phyloP scores from a whole-genome alignment of 2,888 invertebrate genomes.

The Sialis fuliginosa region DNA sequence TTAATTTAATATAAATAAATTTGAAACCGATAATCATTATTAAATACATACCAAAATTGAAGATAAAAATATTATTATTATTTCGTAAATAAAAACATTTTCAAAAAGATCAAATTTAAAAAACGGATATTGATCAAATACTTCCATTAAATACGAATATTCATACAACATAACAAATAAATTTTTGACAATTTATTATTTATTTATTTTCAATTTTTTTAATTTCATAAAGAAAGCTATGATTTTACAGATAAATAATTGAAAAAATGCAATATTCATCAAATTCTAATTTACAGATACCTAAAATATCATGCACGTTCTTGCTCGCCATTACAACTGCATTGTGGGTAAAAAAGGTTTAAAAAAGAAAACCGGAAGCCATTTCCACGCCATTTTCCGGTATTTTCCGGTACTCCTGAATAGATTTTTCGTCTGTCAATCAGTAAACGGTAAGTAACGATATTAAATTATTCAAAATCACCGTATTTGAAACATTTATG shows the following conservation, averaged over 20 bases:
- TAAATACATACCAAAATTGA: too few species aligned
- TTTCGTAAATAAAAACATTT: too few species aligned
- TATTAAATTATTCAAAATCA: neutral
- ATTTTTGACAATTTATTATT: too few species aligned
- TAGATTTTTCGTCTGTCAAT: neutral
- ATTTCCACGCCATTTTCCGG: slow-evolving; percentile 5
- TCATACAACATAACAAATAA: too few species aligned
- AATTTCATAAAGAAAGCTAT: neutral
- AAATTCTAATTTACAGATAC: slow-evolving; percentile 1
- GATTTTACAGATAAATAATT: neutral
- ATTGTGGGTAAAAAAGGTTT: slow-evolving; percentile 4
- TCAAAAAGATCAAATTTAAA: too few species aligned
- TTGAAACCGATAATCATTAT: too few species aligned
- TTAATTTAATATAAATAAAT: too few species aligned
- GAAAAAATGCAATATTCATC: neutral
- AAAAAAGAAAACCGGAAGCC: neutral
- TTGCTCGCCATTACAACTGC: neutral
- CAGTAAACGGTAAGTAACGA: neutral
- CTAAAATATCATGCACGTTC: neutral
- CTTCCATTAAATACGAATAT: too few species aligned
- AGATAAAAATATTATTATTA: too few species aligned
- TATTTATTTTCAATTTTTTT: too few species aligned
- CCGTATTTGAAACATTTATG: neutral
- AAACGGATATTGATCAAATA: too few species aligned
- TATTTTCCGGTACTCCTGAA: neutral